A percentile compares a stretch with the other conserved stretches of the same genome.
These are phyloP conservation scores for Pagrus major DNA, from an alignment of 2,113 vertebrate species.

Conservation along the genomic window DNA sequence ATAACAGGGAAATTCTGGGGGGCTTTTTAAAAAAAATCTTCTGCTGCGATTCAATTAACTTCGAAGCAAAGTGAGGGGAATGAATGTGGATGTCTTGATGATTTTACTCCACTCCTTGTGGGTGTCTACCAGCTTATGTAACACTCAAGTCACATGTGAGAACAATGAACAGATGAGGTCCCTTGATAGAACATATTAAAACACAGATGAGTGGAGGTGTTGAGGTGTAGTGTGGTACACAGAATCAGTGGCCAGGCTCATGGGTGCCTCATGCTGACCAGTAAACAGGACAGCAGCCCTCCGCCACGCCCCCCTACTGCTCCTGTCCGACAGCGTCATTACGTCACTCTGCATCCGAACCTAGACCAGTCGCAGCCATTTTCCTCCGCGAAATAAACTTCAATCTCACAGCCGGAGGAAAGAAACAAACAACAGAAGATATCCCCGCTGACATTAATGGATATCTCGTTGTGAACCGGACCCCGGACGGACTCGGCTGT, in stretches of 20 bases:
- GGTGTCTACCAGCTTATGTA: background rate
- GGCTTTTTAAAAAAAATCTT: too few species aligned
- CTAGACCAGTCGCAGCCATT: constrained; percentile 84
- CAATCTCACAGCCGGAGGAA: constrained; percentile 55
- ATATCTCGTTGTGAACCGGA: constrained; percentile 19
- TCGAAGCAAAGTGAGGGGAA: background rate
- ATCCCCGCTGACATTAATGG: constrained; percentile 5
- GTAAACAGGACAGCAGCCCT: background rate
- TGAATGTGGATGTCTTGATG: background rate
- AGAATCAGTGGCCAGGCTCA: background rate
- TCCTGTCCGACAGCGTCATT: constrained; percentile 61
- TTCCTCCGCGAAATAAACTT: constrained; percentile 86
- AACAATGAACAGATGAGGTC: background rate
- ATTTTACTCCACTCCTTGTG: background rate
- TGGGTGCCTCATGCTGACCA: background rate
- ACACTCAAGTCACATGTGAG: background rate
- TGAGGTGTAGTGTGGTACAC: background rate
- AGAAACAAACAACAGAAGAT: constrained; percentile 19
- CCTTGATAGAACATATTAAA: fast-evolving
- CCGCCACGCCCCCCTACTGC: constrained; percentile 7
- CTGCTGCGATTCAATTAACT: too few species aligned
- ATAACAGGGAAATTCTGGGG: too few species aligned
- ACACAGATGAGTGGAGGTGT: too few species aligned
- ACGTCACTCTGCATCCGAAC: constrained; percentile 81
- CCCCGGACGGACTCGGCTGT: background rate